A percentile compares a stretch with the other conserved stretches of the same genome.
phyloP scores from a whole-genome alignment of 1,140 invertebrate species.

The Whitmania pigra region DNA sequence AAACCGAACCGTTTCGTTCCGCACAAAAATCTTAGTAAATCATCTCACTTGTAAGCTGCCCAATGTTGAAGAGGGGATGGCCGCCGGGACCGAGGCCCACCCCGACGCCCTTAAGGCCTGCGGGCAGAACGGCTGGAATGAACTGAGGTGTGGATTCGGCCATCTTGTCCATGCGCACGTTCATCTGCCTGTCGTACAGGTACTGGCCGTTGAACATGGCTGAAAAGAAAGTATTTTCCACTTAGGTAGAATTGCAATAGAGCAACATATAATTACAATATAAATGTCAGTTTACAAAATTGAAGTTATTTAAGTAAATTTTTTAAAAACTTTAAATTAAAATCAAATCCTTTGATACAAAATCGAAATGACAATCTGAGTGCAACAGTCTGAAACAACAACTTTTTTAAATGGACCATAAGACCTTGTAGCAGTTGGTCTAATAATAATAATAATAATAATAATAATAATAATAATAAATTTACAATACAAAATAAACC shows the following conservation, averaged over 20 bases:
- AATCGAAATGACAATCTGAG: no score
- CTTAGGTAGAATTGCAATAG: background rate
- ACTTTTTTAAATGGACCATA: no score
- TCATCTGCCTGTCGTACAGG: conserved; percentile 79
- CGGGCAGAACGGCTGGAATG: conserved; percentile 38
- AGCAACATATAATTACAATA: background rate
- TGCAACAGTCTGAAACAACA: no score
- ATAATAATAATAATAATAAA: no score
- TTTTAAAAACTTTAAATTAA: no score
- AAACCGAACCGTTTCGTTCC: background rate
- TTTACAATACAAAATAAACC: no score
- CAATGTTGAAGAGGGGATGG: conserved; percentile 61
- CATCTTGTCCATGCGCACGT: conserved; percentile 65
- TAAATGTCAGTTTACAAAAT: background rate
- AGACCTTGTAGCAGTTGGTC: no score
- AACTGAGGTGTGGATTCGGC: conserved; percentile 35
- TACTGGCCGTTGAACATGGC: conserved; percentile 93
- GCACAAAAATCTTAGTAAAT: background rate
- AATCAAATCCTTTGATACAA: no score
- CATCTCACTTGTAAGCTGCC: conserved; percentile 23
- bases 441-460: no score
- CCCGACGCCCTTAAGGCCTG: conserved; percentile 70
- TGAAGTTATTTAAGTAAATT: no score
- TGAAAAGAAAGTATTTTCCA: conserved; percentile 19
- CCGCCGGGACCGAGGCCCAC: conserved; percentile 80